Evolutionary conservation across 2,888 invertebrate species (phyloP).

Genomic region (Clistopyga incitator): DNA sequence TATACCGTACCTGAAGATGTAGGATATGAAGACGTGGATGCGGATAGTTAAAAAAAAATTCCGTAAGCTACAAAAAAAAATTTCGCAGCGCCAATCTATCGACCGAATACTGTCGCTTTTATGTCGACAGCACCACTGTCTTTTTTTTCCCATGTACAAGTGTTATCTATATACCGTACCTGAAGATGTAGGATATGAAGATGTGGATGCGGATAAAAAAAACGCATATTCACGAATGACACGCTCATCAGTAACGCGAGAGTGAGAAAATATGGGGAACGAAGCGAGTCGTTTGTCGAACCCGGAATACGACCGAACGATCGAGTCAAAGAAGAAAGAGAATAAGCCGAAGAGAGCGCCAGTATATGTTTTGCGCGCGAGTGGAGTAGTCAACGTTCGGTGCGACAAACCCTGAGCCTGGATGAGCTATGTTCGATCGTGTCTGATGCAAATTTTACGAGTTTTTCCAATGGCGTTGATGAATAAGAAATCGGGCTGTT

Average conservation of each 20-base stretch:
- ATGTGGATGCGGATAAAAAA: neutral
- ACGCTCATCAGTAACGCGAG: neutral
- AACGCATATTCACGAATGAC: constrained; percentile 6
- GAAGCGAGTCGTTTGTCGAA: neutral
- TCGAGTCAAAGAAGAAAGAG: constrained; percentile 3
- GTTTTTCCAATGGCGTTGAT: constrained; percentile 75
- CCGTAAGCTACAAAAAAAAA: too few relatives aligned
- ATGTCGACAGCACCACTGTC: too few relatives aligned
- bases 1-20: neutral
- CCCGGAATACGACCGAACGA: neutral
- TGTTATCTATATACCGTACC: neutral
- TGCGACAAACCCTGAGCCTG: constrained; percentile 12
- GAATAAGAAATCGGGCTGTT: constrained; percentile 75
- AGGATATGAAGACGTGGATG: neutral
- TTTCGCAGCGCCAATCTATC: too few relatives aligned
- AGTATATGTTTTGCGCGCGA: constrained; percentile 7
- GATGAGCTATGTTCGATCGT: constrained; percentile 62
- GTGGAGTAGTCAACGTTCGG: constrained; percentile 37
- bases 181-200: neutral
- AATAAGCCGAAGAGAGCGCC: neutral
- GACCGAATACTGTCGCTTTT: too few relatives aligned
- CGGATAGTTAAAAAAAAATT: neutral
- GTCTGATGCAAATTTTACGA: constrained; percentile 73
- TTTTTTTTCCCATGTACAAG: too few relatives aligned
- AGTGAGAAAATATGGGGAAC: constrained; percentile 2